These are phyloP conservation scores for Oreochromis aureus DNA, from an alignment of 2,113 vertebrate genomes.

Conservation along the genomic window DNA sequence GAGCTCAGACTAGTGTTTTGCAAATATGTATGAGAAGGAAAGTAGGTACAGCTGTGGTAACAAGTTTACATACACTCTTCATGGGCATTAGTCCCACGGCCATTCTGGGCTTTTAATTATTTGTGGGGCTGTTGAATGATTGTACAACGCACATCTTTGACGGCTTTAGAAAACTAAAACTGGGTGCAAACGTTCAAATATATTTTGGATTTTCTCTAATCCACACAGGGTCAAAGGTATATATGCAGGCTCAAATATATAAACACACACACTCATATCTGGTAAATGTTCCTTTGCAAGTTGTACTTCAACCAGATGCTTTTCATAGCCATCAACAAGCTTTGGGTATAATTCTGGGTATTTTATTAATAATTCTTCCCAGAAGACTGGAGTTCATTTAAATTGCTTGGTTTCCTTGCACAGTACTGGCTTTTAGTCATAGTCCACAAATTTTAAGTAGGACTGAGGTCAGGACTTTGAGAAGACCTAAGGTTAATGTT, in stretches of 20 bases:
- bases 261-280: background rate
- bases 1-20: background rate
- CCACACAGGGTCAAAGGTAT: background rate
- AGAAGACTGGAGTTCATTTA: background rate
- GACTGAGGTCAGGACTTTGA: background rate
- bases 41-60: background rate
- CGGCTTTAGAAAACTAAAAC: background rate
- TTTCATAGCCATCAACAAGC: background rate
- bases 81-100: background rate
- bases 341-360: background rate
- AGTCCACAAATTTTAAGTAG: fast-evolving
- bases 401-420: background rate
- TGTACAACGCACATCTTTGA: background rate
- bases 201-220: background rate
- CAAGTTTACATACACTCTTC: background rate
- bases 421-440: background rate
- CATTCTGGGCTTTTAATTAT: background rate
- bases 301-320: background rate
- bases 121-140: background rate
- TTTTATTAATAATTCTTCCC: background rate
- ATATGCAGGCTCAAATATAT: background rate
- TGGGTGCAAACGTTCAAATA: background rate
- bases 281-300: background rate
- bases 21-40: fast-evolving
- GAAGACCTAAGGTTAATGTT: background rate